phyloP scores from a whole-genome alignment of 2,888 invertebrate genomes.

The Bimastos eiseni region DNA sequence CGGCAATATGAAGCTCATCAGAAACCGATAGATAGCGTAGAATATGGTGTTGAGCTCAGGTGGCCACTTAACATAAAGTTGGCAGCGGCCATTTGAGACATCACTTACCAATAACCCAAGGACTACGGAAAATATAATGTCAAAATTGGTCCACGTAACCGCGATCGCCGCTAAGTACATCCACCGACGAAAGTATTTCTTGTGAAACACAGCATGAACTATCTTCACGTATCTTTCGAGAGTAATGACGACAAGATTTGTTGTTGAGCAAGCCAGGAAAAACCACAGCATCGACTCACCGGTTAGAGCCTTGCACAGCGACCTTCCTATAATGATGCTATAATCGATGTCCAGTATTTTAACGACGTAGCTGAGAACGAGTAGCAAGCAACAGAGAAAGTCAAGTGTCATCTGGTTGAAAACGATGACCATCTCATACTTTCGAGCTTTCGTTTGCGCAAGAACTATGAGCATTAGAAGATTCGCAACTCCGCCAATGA shows the following conservation, averaged over 20 bases:
- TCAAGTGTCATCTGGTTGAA: neutral
- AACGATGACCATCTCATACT: neutral
- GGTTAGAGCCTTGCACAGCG: neutral
- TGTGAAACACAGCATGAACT: neutral
- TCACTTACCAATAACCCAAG: neutral
- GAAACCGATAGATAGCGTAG: neutral
- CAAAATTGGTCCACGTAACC: neutral
- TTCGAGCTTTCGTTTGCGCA: neutral
- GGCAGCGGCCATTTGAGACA: neutral
- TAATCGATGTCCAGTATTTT: neutral
- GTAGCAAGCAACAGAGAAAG: neutral
- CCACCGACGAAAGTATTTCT: neutral
- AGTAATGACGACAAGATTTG: constrained; percentile 18
- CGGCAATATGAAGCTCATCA: constrained; percentile 28
- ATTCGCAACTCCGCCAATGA: neutral
- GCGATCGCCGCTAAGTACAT: neutral
- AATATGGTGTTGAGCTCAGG: neutral
- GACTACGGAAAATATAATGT: neutral
- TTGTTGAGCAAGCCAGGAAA: neutral
- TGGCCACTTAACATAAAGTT: neutral
- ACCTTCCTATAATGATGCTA: neutral
- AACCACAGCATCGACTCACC: neutral
- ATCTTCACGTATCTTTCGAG: constrained; percentile 18
- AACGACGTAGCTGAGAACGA: neutral
- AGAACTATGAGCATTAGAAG: neutral